These are phyloP conservation scores for Cephus pulcher DNA, from an alignment of 2,888 invertebrate genomes.

Conservation along the genomic window DNA sequence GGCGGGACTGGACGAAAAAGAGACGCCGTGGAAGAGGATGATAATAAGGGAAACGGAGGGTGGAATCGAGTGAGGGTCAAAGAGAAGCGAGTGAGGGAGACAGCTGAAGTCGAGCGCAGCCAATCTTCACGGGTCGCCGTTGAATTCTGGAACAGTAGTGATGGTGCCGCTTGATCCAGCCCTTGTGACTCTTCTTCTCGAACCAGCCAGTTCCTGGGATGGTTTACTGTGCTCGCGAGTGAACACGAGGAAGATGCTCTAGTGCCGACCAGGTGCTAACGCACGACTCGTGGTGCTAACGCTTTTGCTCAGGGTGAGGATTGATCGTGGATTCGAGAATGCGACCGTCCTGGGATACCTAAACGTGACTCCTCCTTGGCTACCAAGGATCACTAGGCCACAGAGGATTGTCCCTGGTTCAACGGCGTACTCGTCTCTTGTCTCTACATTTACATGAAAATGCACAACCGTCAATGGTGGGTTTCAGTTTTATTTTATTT, in stretches of 20 bases:
- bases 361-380: constrained; percentile 1
- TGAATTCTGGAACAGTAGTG: constrained; percentile 18
- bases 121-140: constrained; percentile 8
- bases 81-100: background rate
- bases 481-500: background rate
- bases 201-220: background rate
- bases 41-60: constrained; percentile 1
- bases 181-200: constrained; percentile 1
- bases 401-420: background rate
- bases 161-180: constrained; percentile 15
- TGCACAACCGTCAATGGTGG: background rate
- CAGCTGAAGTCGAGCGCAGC: background rate
- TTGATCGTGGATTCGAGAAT: background rate
- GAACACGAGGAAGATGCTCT: background rate
- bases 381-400: background rate
- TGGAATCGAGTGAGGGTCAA: background rate
- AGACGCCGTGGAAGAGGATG: background rate
- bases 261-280: background rate
- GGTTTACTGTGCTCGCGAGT: background rate
- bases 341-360: background rate
- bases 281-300: background rate
- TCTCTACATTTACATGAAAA: background rate
- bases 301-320: background rate
- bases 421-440: background rate
- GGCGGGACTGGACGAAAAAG: background rate